Evolutionary conservation across 1,140 invertebrate species (phyloP).

Genomic region (Temnothorax longispinosus): DNA sequence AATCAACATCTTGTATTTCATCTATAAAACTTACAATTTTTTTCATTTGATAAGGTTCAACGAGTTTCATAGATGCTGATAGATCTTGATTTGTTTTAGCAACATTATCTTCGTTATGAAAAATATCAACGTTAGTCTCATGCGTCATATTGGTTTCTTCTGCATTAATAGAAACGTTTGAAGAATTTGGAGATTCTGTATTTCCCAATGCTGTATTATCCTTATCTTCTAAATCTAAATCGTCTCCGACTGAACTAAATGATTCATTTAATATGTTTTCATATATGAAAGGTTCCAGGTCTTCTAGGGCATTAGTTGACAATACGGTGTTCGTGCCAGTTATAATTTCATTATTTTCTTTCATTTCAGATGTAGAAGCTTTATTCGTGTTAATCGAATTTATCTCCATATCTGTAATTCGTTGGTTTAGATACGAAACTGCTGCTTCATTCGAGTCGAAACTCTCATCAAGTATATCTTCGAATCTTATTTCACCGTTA

Average conservation of each 20-base stretch:
- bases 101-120: not conserved
- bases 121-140: not conserved
- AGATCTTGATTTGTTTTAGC: not conserved
- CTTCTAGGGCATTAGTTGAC: not conserved
- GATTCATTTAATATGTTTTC: constrained; percentile 73
- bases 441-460: constrained; percentile 45
- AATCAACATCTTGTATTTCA: constrained; percentile 23
- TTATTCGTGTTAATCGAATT: not conserved
- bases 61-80: not conserved
- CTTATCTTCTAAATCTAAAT: not conserved
- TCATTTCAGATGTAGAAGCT: not conserved
- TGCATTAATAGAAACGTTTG: not conserved
- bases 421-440: not conserved
- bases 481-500: constrained; percentile 61
- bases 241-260: constrained; percentile 63
- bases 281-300: constrained; percentile 52
- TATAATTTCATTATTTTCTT: not conserved
- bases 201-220: not conserved
- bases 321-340: not conserved
- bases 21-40: not conserved
- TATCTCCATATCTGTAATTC: constrained; percentile 1
- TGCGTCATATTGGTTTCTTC: not conserved
- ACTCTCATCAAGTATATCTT: constrained; percentile 69
- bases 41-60: not conserved
- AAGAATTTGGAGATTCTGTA: not conserved